phyloP scores from a whole-genome alignment of 1,140 invertebrate species.

The Danaus melanippus region DNA sequence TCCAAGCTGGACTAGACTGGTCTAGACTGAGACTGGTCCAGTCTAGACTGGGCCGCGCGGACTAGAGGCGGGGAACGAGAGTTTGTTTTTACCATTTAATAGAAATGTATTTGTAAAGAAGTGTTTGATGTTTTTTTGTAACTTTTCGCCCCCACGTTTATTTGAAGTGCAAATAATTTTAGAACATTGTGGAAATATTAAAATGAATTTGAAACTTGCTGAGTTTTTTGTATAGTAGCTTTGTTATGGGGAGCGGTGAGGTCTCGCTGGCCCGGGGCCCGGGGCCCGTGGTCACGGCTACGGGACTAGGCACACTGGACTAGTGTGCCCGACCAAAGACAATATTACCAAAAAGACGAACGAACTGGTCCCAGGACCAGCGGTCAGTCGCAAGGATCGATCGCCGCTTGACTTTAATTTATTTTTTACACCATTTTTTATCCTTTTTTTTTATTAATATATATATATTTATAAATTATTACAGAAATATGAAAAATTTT shows the following conservation, averaged over 20 bases:
- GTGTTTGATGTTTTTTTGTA: slow-evolving; percentile 20
- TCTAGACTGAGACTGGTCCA: no score
- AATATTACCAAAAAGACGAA: slow-evolving; percentile 47
- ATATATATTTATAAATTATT: no score
- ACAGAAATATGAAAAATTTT: no score
- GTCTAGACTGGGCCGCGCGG: no score
- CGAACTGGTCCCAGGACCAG: slow-evolving; percentile 16
- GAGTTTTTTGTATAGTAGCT: slow-evolving; percentile 55
- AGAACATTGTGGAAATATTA: slow-evolving; percentile 66
- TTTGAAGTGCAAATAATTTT: slow-evolving; percentile 47
- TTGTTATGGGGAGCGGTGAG: slow-evolving; percentile 34
- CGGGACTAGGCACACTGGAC: no score
- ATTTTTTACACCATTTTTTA: slow-evolving; percentile 62
- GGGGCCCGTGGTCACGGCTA: no score
- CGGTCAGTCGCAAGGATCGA: not conserved
- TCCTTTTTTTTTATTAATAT: slow-evolving; percentile 50
- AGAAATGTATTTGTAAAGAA: no score
- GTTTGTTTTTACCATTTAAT: not conserved
- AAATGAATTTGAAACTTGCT: slow-evolving; percentile 67
- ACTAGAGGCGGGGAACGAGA: not conserved
- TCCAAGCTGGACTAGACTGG: no score
- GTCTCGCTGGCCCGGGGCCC: no score
- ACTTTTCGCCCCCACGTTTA: slow-evolving; percentile 30
- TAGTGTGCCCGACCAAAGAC: slow-evolving; percentile 52
- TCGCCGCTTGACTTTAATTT: slow-evolving; percentile 38